These are phyloP conservation scores for Typhlichthys eigenmanni DNA, from an alignment of 2,797 vertebrate species.

Conservation along the genomic window DNA sequence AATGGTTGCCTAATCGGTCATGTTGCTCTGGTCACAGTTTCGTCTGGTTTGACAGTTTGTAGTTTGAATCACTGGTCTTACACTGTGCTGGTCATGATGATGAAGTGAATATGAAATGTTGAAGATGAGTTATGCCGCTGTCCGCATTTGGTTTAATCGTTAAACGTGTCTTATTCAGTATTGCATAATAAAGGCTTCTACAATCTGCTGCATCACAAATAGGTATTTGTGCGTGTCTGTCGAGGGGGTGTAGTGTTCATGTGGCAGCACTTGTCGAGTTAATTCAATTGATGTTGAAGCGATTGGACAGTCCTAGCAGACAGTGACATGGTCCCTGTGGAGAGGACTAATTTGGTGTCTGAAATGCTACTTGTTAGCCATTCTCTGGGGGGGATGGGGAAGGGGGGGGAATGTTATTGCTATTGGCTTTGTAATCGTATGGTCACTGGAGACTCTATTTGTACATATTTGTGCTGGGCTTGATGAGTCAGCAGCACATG, in stretches of 20 bases:
- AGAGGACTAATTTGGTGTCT: slow-evolving; percentile 54
- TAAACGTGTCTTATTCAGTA: background rate
- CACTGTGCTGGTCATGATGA: slow-evolving; percentile 18
- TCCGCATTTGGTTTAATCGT: background rate
- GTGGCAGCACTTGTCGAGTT: slow-evolving; percentile 43
- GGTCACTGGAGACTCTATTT: slow-evolving; percentile 49
- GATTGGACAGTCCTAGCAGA: slow-evolving; percentile 69
- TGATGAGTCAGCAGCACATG: slow-evolving; percentile 68
- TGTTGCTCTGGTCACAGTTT: background rate
- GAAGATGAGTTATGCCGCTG: slow-evolving; percentile 22
- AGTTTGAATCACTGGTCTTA: slow-evolving; percentile 25
- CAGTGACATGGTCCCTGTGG: slow-evolving; percentile 48
- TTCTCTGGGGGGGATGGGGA: slow-evolving; percentile 31
- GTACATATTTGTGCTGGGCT: slow-evolving; percentile 35
- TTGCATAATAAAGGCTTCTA: slow-evolving; percentile 14
- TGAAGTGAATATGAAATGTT: slow-evolving; percentile 3
- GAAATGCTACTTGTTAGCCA: slow-evolving; percentile 51
- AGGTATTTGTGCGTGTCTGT: slow-evolving; percentile 2
- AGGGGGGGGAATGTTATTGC: slow-evolving; percentile 27
- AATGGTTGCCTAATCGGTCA: slow-evolving; percentile 38
- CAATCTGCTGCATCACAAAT: slow-evolving; percentile 16
- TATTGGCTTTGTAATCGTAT: slow-evolving; percentile 47
- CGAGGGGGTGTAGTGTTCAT: slow-evolving; percentile 27
- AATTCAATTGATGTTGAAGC: slow-evolving; percentile 76
- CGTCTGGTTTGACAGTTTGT: slow-evolving; percentile 24